Evolutionary conservation across 2,888 invertebrate species (phyloP), one percentile per base, ranked within the genome.

Genomic region (Resseliella maxima): DNA sequence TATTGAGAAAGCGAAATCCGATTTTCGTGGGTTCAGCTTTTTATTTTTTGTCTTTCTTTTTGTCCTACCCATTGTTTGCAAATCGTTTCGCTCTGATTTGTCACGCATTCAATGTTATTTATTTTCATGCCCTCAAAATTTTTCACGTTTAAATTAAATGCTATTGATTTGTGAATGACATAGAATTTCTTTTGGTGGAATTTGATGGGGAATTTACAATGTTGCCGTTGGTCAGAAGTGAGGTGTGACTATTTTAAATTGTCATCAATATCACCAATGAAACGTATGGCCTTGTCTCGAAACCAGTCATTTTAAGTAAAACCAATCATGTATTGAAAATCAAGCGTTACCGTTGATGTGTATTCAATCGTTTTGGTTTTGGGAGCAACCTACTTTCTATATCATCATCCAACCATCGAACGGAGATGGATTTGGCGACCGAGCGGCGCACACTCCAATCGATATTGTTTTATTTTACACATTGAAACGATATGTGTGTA

Each of bases 251-350:
- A 38, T 83, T n/a, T 38, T 3, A 38, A 83, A n/a, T n/a, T n/a
- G 72, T n/a, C 24, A 5, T 83, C 83, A 24, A 36, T 38, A n/a
- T n/a, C 83, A 83, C 83, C 83, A 83, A 83, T 83, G 83, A 24
- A 38, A 83, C 24, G 38, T 3, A 15, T 31, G 15, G 72, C 2
- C 8, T 72, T 35, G 35, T 10, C 31, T 72, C 31, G 18, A 31
- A 35, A 15, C 72, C 72, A 72, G 15, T 72, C 72, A 35, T 2
- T 31, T 72, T 31, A 0, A 27, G 21, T 21, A 12, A 72, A 72
- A 72, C 38, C 83, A 83, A 83, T 83, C 36, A 83, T 24, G n/a
- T 83, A 83, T 83, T 83, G 83, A 83, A 83, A 36, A 83, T 83
- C 38, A 83, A 38, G 38, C 83, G 83, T 38, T n/a, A n/a, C 1